Evolutionary conservation across 2,797 vertebrate species (phyloP).

Genomic region (Ciconia nigra): DNA sequence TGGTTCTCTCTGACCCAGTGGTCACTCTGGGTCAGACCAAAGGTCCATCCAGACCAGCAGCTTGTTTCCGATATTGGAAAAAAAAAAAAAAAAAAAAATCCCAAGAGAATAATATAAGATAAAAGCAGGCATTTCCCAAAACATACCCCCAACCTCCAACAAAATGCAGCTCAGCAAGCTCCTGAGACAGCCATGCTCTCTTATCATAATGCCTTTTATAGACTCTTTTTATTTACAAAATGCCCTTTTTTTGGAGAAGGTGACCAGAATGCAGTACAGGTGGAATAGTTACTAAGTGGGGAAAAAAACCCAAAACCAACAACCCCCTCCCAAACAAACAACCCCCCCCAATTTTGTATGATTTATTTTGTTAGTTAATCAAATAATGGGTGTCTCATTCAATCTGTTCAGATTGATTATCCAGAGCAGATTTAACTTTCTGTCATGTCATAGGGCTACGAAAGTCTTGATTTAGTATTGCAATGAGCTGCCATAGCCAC

Average conservation of each 20-base stretch:
- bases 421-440: background rate
- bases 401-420: background rate
- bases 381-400: background rate
- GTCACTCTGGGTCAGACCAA: background rate
- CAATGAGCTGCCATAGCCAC: background rate
- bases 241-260: background rate
- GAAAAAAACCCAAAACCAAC: background rate
- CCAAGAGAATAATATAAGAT: background rate
- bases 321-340: fast-evolving
- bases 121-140: background rate
- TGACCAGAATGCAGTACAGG: background rate
- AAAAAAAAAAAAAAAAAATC: background rate
- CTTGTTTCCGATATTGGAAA: background rate
- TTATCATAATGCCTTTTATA: background rate
- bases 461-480: background rate
- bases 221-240: background rate
- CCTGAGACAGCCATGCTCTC: background rate
- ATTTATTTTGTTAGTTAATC: background rate
- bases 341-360: fast-evolving
- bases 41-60: background rate
- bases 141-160: background rate
- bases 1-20: background rate
- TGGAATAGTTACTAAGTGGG: background rate
- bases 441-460: background rate
- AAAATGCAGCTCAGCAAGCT: background rate